Evolutionary conservation across 2,888 invertebrate genomes (phyloP).

Genomic region (Metalampra italica): DNA sequence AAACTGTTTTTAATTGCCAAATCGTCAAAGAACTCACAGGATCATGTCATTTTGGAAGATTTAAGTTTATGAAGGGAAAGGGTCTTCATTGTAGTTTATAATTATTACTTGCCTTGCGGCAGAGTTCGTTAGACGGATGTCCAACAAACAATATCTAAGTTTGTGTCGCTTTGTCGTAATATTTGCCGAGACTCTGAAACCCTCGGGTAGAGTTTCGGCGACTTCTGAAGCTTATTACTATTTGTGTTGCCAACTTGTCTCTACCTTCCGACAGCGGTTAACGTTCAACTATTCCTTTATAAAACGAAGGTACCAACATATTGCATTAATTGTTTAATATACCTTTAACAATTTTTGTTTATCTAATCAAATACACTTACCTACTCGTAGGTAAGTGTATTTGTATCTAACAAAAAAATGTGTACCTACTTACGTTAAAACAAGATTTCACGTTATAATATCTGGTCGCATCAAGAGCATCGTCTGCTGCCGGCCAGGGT

Average conservation of each 20-base stretch:
- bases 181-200: slow-evolving; percentile 59
- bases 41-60: too few relatives aligned
- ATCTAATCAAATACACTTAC: too few relatives aligned
- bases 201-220: slow-evolving; percentile 47
- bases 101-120: slow-evolving; percentile 19
- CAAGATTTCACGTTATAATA: too few relatives aligned
- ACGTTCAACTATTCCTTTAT: slow-evolving; percentile 6
- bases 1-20: too few relatives aligned
- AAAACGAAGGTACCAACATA: background rate
- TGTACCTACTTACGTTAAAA: too few relatives aligned
- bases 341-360: too few relatives aligned
- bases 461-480: too few relatives aligned
- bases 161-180: slow-evolving; percentile 63
- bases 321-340: too few relatives aligned
- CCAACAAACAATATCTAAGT: slow-evolving; percentile 66
- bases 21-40: too few relatives aligned
- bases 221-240: slow-evolving; percentile 68
- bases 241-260: slow-evolving; percentile 57
- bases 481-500: background rate
- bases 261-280: slow-evolving; percentile 4
- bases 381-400: too few relatives aligned
- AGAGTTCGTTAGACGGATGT: slow-evolving; percentile 46
- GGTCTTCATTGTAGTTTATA: slow-evolving; percentile 28
- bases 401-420: too few relatives aligned
- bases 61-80: background rate